Conservation (phyloP, 92 coral and sea anemone species). For the Heteractis magnifica region DNA sequence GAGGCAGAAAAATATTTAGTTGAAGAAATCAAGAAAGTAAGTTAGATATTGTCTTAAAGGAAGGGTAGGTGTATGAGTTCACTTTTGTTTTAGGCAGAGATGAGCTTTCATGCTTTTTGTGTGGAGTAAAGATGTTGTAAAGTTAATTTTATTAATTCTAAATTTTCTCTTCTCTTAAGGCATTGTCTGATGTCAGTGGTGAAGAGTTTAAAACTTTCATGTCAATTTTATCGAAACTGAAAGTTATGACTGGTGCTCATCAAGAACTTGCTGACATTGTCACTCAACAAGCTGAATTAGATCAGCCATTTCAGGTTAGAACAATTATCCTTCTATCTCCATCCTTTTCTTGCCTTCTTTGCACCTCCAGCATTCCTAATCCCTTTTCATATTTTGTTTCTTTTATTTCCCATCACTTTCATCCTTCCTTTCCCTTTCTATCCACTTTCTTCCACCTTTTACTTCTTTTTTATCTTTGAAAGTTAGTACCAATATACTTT, state of each 20-base stretch:
- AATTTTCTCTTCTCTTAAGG: conserved; percentile 36
- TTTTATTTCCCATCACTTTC: no score
- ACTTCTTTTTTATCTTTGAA: no score
- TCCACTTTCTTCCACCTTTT: no score
- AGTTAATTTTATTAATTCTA: not conserved
- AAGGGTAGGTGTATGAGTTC: not conserved
- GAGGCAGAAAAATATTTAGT: conserved; percentile 87
- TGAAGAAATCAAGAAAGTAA: conserved; percentile 88
- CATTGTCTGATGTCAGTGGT: conserved; percentile 94
- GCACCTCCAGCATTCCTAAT: no score
- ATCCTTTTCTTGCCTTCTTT: no score
- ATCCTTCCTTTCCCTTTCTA: no score
- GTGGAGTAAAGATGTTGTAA: not conserved
- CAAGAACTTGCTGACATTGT: conserved; percentile 91
- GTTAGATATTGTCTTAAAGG: not conserved
- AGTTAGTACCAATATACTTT: no score
- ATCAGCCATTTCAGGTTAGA: conserved; percentile 79
- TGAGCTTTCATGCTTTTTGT: not conserved
- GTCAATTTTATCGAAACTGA: conserved; percentile 78
- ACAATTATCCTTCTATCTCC: no score
- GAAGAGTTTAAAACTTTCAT: conserved; percentile 87
- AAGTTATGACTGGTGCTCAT: conserved; percentile 72
- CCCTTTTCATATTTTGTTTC: no score
- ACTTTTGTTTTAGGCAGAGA: not conserved
- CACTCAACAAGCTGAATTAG: conserved; percentile 90